Conservation (phyloP, 2,113 vertebrate genomes). For the Leptodactylus fuscus region DNA sequence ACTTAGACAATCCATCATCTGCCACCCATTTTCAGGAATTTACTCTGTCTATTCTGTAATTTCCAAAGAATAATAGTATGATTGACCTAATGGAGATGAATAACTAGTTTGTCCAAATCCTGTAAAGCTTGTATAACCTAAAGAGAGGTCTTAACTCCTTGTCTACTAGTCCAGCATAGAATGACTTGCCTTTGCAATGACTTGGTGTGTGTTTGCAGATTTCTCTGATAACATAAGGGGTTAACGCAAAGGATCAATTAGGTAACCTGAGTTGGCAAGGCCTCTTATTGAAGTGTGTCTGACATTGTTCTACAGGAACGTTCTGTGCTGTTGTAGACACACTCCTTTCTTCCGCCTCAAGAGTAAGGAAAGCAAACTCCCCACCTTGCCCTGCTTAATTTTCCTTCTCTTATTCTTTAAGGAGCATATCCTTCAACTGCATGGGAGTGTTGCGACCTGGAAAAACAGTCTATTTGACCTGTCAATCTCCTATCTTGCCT, state of each 20-base stretch:
- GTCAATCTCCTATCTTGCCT: constrained; percentile 57
- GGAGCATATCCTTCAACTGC: constrained; percentile 58
- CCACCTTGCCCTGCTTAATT: constrained; percentile 56
- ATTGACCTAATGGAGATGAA: constrained; percentile 72
- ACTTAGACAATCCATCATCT: constrained; percentile 63
- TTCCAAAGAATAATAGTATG: constrained; percentile 68
- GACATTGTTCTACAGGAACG: constrained; percentile 73
- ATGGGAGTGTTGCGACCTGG: constrained; percentile 65
- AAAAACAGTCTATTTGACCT: constrained; percentile 17
- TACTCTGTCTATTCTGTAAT: constrained; percentile 57
- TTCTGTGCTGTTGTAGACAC: constrained; percentile 69
- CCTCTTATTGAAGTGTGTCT: constrained; percentile 76
- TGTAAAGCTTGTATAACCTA: constrained; percentile 70
- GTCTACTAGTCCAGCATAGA: neutral
- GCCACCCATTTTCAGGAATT: constrained; percentile 60
- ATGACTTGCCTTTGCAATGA: constrained; percentile 57
- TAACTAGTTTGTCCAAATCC: constrained; percentile 69
- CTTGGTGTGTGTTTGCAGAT: no score
- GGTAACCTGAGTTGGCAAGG: constrained; percentile 66
- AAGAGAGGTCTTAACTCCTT: constrained; percentile 53
- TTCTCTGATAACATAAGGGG: constrained; percentile 37
- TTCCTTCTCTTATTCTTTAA: constrained; percentile 59
- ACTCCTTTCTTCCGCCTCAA: constrained; percentile 69
- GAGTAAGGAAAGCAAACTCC: constrained; percentile 65
- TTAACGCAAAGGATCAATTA: constrained; percentile 62